phyloP scores from a whole-genome alignment of 2,797 vertebrate species.

The Notolabrus celidotus region DNA sequence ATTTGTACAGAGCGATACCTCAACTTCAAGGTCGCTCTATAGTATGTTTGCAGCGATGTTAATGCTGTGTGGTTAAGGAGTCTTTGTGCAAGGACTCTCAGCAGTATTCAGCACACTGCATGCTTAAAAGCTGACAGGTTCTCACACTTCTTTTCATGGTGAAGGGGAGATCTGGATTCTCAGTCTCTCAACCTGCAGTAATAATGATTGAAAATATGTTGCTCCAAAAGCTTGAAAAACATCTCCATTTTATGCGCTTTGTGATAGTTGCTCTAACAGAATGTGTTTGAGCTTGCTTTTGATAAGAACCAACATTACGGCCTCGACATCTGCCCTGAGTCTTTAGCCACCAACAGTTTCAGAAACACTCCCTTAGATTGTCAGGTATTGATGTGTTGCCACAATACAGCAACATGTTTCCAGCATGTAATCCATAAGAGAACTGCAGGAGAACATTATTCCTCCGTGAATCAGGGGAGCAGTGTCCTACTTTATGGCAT shows the following conservation, averaged over 20 bases:
- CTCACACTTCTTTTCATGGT: constrained; percentile 2
- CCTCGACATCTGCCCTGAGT: constrained; percentile 21
- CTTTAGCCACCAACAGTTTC: not conserved
- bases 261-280: not conserved
- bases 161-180: not conserved
- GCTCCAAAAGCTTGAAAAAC: not conserved
- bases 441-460: constrained; percentile 29
- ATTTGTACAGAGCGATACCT: constrained; percentile 10
- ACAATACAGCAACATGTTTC: constrained; percentile 28
- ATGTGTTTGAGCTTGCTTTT: constrained; percentile 13
- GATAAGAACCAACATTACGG: constrained; percentile 15
- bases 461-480: constrained; percentile 25
- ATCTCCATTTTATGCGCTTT: not conserved
- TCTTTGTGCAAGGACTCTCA: constrained; percentile 8
- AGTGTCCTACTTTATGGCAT: constrained; percentile 16
- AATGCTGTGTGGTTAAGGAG: not conserved
- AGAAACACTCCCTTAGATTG: constrained; percentile 25
- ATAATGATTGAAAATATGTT: constrained; percentile 1
- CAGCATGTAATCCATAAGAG: constrained; percentile 45
- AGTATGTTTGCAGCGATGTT: not conserved
- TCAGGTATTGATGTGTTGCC: constrained; percentile 11
- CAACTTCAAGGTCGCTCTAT: constrained; percentile 14
- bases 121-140: not conserved
- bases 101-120: not conserved
- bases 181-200: not conserved